A percentile compares a stretch with the other conserved stretches of the same genome.
phyloP scores from a whole-genome alignment of 2,797 vertebrate genomes.

The Onychomys arenicola region DNA sequence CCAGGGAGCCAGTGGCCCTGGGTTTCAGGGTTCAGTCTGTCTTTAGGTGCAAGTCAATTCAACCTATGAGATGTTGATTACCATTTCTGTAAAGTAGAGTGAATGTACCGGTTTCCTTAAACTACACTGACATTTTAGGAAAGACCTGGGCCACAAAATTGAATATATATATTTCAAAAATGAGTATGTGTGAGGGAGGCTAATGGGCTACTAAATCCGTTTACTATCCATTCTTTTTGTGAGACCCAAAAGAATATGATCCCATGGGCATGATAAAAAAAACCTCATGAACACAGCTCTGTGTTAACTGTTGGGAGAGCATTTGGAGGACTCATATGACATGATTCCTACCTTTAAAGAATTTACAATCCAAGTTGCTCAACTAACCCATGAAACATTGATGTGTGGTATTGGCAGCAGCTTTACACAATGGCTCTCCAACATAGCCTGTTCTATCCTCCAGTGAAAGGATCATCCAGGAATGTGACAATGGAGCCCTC shows the following conservation, averaged over 20 bases:
- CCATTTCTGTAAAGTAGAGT: not conserved
- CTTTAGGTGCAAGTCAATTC: not conserved
- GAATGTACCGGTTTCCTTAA: not conserved
- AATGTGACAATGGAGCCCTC: not conserved
- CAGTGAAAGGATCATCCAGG: not conserved
- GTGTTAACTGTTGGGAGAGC: not conserved
- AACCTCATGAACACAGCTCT: not conserved
- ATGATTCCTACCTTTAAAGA: conserved; percentile 22
- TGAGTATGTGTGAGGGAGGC: not conserved
- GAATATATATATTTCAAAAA: not conserved
- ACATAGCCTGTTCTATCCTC: not conserved
- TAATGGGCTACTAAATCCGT: not conserved
- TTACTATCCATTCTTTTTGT: conserved; percentile 9
- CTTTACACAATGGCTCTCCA: not conserved
- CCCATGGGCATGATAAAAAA: conserved; percentile 3
- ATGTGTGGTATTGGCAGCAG: not conserved
- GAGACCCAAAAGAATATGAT: conserved; percentile 6
- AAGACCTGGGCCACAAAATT: not conserved
- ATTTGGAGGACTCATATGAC: not conserved
- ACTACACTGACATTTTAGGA: not conserved
- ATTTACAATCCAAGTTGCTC: not conserved
- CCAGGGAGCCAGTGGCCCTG: not conserved
- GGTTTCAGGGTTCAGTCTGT: not conserved
- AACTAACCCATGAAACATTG: not conserved
- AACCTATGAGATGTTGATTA: not conserved